Conservation (phyloP, 2,888 invertebrate genomes). For the Herminia tarsipennalis region DNA sequence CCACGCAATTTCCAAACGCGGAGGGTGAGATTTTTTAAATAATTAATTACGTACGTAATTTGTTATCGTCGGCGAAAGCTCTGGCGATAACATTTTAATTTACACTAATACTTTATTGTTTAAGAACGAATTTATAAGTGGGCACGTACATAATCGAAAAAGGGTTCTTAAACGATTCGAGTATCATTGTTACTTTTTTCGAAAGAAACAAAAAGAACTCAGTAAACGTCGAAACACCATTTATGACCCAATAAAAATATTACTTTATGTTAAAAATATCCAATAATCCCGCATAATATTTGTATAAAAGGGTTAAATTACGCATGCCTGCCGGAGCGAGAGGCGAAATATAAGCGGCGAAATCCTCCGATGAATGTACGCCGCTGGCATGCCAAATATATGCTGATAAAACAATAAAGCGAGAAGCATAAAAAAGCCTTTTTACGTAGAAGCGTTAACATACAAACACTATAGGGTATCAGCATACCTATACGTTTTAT, state of each 20-base stretch:
- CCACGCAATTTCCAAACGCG: constrained; percentile 31
- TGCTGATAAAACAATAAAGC: constrained; percentile 49
- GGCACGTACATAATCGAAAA: neutral
- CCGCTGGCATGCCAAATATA: constrained; percentile 34
- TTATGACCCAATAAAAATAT: constrained; percentile 32
- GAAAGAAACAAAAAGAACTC: constrained; percentile 6
- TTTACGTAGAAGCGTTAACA: constrained; percentile 42
- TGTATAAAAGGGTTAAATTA: constrained; percentile 44
- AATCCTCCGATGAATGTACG: constrained; percentile 25
- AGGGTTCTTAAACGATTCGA: neutral
- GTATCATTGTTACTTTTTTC: constrained; percentile 2
- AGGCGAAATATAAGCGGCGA: constrained; percentile 22
- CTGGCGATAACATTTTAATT: constrained; percentile 26
- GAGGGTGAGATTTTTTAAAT: constrained; percentile 41
- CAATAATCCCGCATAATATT: constrained; percentile 41
- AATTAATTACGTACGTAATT: constrained; percentile 37
- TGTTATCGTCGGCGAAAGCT: constrained; percentile 27
- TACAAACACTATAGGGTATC: constrained; percentile 41
- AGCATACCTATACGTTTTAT: constrained; percentile 44
- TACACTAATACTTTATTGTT: constrained; percentile 21
- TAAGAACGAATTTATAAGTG: constrained; percentile 3
- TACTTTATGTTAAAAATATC: constrained; percentile 31
- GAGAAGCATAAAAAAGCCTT: constrained; percentile 36
- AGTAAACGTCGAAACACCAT: constrained; percentile 24
- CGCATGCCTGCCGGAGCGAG: constrained; percentile 27